Percentiles rank a stretch among this genome's conserved stretches.
Conservation (phyloP, 2,797 vertebrate genomes). For the Pelochelys cantorii region DNA sequence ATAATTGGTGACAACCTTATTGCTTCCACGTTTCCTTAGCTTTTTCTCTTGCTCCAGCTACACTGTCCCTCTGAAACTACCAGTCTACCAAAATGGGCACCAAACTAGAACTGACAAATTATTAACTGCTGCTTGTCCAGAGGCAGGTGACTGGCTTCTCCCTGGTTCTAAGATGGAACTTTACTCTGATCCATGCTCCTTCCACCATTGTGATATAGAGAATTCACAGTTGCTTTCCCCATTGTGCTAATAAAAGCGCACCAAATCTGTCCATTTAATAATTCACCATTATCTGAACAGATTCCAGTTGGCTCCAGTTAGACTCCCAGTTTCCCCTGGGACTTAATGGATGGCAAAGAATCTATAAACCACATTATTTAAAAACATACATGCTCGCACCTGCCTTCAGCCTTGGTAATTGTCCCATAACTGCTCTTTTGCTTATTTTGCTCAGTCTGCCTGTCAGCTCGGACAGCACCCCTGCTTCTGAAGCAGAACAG, state of each 20-base stretch:
- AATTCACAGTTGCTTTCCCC: neutral
- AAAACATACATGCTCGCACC: accelerated
- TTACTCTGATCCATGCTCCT: neutral
- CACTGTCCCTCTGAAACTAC: neutral
- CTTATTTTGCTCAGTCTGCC: neutral
- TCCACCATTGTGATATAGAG: neutral
- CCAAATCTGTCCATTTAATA: slow-evolving; percentile 53
- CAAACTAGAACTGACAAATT: accelerated
- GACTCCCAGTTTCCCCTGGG: neutral
- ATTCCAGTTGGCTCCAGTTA: slow-evolving; percentile 1
- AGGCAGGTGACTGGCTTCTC: neutral
- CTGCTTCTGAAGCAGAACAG: accelerated
- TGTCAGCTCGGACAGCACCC: neutral
- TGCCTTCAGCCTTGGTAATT: neutral
- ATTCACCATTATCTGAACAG: slow-evolving; percentile 39
- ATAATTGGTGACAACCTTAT: accelerated
- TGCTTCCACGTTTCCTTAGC: neutral
- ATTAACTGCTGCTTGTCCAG: accelerated
- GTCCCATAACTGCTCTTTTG: neutral
- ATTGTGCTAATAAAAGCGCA: slow-evolving; percentile 44
- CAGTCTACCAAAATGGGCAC: neutral
- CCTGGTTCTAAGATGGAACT: neutral
- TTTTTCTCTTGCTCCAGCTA: neutral
- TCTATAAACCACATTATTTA: accelerated
- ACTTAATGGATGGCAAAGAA: neutral